A percentile compares a stretch with the other conserved stretches of the same genome.
phyloP scores from a whole-genome alignment of 2,888 invertebrate genomes.

The Hydrotaea cyrtoneurina region DNA sequence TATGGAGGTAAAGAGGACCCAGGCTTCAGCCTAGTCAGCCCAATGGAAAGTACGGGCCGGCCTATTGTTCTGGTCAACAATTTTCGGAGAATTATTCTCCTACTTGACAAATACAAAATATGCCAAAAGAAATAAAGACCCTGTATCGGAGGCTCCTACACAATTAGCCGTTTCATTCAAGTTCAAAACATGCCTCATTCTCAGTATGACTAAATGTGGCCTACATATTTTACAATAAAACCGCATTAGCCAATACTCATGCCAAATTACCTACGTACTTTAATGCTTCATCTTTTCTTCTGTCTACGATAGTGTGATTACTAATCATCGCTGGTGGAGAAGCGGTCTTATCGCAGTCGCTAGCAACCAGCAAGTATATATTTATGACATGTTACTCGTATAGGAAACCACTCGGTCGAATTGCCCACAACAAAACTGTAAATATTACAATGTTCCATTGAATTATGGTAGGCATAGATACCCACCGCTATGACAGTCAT shows the following conservation, averaged over 20 bases:
- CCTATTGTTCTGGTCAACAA: no score
- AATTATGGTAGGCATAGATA: neutral
- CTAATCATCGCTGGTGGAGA: neutral
- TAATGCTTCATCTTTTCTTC: neutral
- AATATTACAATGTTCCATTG: neutral
- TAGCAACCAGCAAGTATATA: neutral
- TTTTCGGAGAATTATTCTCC: no score
- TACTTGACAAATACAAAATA: no score
- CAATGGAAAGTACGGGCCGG: no score
- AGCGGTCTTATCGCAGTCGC: neutral
- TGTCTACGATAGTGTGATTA: neutral
- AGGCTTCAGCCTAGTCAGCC: no score
- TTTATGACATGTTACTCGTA: neutral
- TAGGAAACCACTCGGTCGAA: neutral
- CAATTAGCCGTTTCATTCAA: no score
- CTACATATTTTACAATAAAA: neutral
- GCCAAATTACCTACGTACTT: neutral
- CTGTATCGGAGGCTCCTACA: no score
- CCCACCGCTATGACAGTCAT: neutral
- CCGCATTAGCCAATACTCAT: no score
- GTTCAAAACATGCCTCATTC: no score
- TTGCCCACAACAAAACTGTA: neutral
- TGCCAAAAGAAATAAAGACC: no score
- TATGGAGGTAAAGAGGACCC: no score
- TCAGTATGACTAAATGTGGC: neutral